These are phyloP conservation scores for Ictidomys tridecemlineatus DNA, from an alignment of 2,113 vertebrate genomes.

Conservation along the genomic window DNA sequence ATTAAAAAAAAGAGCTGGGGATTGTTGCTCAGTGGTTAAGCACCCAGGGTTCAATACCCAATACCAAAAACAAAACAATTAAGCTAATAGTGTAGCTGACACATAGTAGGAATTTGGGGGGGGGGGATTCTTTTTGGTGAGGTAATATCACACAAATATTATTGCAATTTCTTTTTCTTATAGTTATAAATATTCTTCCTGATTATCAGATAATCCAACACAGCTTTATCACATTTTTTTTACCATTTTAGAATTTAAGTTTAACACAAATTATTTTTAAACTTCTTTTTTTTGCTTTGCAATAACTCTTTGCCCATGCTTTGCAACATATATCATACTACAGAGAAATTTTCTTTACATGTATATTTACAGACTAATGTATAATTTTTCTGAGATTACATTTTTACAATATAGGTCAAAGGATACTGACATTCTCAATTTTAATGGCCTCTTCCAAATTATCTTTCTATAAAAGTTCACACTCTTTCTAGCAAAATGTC, in stretches of 20 bases:
- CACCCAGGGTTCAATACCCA: too few species aligned
- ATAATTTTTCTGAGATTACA: background rate
- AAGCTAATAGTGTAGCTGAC: background rate
- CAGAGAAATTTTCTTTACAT: background rate
- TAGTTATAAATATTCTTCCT: background rate
- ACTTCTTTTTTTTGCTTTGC: background rate
- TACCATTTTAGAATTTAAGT: background rate
- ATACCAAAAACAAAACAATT: background rate
- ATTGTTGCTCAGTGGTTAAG: too few species aligned
- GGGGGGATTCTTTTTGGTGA: background rate
- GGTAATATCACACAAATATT: background rate
- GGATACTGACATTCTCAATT: background rate
- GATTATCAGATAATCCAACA: background rate
- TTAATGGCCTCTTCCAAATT: background rate
- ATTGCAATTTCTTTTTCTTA: background rate
- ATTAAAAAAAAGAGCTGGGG: too few species aligned
- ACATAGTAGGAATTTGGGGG: background rate
- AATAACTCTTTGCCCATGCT: background rate
- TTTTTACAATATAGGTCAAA: background rate
- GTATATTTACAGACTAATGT: background rate
- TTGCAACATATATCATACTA: background rate
- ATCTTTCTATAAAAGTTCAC: background rate
- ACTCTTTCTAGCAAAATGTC: background rate
- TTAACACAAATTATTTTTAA: background rate
- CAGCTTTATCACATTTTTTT: background rate